Evolutionary conservation across 2,888 invertebrate species (phyloP), one percentile per base, ranked within the genome.

Genomic region (Gymnoscelis rufifasciata): DNA sequence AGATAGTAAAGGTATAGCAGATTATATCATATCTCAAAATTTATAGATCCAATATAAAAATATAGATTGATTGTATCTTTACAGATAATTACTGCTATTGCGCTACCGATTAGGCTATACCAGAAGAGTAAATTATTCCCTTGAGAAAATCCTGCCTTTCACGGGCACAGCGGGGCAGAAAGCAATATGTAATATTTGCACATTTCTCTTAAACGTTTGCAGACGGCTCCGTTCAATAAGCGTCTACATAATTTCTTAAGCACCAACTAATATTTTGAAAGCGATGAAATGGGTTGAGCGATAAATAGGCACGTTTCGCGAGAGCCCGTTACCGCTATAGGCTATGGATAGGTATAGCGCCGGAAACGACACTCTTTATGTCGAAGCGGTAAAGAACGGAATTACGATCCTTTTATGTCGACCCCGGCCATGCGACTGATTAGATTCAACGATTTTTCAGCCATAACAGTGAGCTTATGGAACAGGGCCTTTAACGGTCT

Each of bases 211-310:
- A 19, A 19, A 19, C 5, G 5, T 19, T 19, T 7, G 26, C 26
- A 26, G 6, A 6, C 8, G 3, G 8, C 26, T 7, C 26, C 7
- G 8, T 26, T 26, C 26, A 8, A 26, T 26, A 7, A 2, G 6
- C 33, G n/a, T 19, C 7, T 11, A 7, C 19, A 11, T 4, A 10
- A 11, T n/a, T 11, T 19, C 15, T 10, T 7, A 15, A 15, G 10
- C 1, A 6, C 6, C 26, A 12, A 38, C 27, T 42, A 26, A 19
- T 51, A 52, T 52, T 54, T 45, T 36, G 38, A 38, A 39, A 40
- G 40, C 52, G 42, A 43, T 43, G 33, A 48, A 52, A 51, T 54
- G 39, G 43, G 43, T 48, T 52, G 43, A 50, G 45, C 49, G 40
- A 51, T 48, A 48, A 54, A 52, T 47, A 40, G 39, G 50, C 37